phyloP scores from a whole-genome alignment of 2,797 vertebrate species.

The Intellagama lesueurii region DNA sequence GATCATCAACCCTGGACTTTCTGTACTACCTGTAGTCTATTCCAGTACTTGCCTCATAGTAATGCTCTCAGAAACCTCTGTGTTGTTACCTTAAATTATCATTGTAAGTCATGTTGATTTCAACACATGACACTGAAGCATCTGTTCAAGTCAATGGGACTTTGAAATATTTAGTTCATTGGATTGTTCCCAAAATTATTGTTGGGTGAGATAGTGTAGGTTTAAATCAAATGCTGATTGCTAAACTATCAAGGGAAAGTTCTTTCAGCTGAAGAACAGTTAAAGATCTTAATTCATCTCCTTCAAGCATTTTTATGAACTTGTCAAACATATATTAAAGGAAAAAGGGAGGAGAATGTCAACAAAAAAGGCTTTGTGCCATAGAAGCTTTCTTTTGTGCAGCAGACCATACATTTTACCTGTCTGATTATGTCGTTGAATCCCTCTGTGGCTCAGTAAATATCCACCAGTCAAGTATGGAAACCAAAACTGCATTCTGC shows the following conservation, averaged over 20 bases:
- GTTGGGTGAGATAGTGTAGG: not conserved
- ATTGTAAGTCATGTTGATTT: not conserved
- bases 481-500: conserved; percentile 51
- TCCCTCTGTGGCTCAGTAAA: conserved; percentile 60
- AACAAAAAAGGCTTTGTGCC: conserved; percentile 66
- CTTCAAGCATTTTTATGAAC: conserved; percentile 77
- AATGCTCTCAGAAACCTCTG: too few relatives aligned
- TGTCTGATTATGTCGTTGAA: conserved; percentile 62
- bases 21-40: too few relatives aligned
- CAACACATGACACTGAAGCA: not conserved
- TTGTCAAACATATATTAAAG: conserved; percentile 66
- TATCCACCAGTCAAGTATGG: conserved; percentile 65
- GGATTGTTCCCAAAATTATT: not conserved
- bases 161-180: conserved; percentile 28
- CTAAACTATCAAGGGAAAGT: conserved; percentile 61
- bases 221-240: conserved; percentile 60
- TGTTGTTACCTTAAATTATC: not conserved
- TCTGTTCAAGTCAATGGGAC: not conserved
- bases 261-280: conserved; percentile 67
- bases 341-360: conserved; percentile 75
- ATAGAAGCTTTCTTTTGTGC: conserved; percentile 64
- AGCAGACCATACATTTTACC: conserved; percentile 69
- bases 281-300: conserved; percentile 78
- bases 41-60: too few relatives aligned
- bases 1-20: too few relatives aligned